A percentile compares a stretch with the other conserved stretches of the same genome.
phyloP scores from a whole-genome alignment of 2,113 vertebrate genomes.

The Rhinoptilus africanus region DNA sequence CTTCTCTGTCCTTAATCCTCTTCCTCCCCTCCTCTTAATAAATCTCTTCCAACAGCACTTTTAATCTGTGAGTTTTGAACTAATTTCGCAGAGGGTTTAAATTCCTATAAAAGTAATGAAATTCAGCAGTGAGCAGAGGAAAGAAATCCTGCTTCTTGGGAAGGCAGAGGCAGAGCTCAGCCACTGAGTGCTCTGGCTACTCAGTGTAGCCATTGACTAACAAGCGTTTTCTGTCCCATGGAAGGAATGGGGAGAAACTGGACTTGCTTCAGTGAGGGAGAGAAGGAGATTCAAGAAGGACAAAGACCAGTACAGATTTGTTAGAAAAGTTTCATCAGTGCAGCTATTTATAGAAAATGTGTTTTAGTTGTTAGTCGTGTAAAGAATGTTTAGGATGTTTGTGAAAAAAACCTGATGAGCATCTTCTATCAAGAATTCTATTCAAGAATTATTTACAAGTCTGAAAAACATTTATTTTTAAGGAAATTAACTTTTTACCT shows the following conservation, averaged over 20 bases:
- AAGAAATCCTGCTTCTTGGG: background rate
- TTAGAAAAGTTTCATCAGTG: background rate
- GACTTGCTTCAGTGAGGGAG: background rate
- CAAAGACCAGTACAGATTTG: background rate
- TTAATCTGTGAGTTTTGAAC: background rate
- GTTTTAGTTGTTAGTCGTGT: background rate
- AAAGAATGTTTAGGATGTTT: background rate
- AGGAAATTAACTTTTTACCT: background rate
- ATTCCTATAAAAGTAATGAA: background rate
- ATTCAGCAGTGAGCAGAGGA: background rate
- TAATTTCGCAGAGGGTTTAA: background rate
- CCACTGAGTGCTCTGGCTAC: accelerated
- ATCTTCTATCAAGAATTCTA: background rate
- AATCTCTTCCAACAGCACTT: background rate
- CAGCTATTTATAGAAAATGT: background rate
- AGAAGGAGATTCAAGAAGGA: background rate
- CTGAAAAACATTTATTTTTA: background rate
- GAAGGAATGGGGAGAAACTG: background rate
- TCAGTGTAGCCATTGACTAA: background rate
- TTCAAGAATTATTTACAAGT: background rate
- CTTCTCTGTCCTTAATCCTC: background rate
- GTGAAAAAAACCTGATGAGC: background rate
- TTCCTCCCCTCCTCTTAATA: background rate
- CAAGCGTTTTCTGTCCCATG: background rate
- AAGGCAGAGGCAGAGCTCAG: background rate